Percentiles rank a stretch among this genome's conserved stretches.
phyloP scores from a whole-genome alignment of 1,140 invertebrate genomes.

The Hyles euphorbiae region DNA sequence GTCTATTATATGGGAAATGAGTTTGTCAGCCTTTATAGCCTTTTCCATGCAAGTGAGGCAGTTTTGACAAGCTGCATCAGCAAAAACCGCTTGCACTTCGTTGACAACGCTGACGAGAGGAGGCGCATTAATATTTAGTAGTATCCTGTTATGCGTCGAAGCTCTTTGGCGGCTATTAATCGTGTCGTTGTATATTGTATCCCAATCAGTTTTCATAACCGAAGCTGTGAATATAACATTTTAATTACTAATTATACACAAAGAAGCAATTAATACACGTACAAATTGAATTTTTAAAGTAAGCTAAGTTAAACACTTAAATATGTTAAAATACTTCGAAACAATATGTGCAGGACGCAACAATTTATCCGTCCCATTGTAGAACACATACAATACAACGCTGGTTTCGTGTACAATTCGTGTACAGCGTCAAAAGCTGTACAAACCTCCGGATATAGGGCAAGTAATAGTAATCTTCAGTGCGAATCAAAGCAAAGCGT shows the following conservation, averaged over 20 bases:
- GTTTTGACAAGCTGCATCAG: constrained; percentile 30
- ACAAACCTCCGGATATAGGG: too few species aligned
- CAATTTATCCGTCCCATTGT: too few species aligned
- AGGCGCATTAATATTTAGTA: constrained; percentile 27
- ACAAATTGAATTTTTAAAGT: too few species aligned
- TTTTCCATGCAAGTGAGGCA: constrained; percentile 46
- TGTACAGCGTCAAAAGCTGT: too few species aligned
- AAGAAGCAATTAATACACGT: too few species aligned
- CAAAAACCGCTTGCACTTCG: constrained; percentile 38
- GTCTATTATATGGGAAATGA: constrained; percentile 20
- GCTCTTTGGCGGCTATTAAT: constrained; percentile 21
- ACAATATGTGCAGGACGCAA: too few species aligned
- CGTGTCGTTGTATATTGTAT: constrained; percentile 21
- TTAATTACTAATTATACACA: neutral
- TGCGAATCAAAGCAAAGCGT: constrained; percentile 7
- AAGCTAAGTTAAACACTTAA: too few species aligned
- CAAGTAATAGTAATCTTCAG: too few species aligned
- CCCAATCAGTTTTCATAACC: neutral
- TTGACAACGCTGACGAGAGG: constrained; percentile 21
- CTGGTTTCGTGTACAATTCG: too few species aligned
- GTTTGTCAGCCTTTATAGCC: constrained; percentile 39
- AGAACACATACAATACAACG: too few species aligned
- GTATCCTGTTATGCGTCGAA: constrained; percentile 24
- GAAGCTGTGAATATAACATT: neutral
- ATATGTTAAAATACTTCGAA: too few species aligned